Conservation (phyloP, 2,797 vertebrate species). For the Crocodylus rhombifer region DNA sequence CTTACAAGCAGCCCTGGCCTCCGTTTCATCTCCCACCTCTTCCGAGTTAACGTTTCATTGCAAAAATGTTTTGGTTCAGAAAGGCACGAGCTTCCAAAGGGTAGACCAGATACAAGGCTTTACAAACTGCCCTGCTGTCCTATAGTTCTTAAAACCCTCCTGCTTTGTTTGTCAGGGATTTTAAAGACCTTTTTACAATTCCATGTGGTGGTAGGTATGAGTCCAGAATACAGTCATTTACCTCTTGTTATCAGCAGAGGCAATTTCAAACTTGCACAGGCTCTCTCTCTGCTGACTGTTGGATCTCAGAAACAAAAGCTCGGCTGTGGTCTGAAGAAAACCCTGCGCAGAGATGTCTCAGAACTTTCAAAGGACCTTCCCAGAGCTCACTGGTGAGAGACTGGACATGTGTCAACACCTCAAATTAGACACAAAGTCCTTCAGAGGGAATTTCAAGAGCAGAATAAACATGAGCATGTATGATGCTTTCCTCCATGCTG, state of each 20-base stretch:
- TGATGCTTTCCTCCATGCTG: neutral
- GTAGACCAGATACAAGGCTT: neutral
- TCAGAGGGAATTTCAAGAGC: conserved; percentile 45
- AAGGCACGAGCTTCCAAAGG: conserved; percentile 10
- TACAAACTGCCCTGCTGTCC: neutral
- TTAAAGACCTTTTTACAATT: conserved; percentile 36
- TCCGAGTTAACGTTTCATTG: neutral
- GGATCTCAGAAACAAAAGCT: conserved; percentile 22
- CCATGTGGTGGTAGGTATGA: conserved; percentile 5
- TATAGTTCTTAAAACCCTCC: conserved; percentile 11
- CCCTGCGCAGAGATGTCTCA: conserved; percentile 51
- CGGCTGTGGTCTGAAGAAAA: conserved; percentile 14
- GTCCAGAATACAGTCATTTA: conserved; percentile 53
- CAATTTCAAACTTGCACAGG: conserved; percentile 51
- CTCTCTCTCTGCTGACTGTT: too few relatives aligned
- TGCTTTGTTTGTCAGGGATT: conserved; percentile 53
- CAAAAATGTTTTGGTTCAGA: conserved; percentile 20
- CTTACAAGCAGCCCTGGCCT: neutral
- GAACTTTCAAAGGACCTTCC: conserved; percentile 65
- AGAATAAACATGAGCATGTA: conserved; percentile 26
- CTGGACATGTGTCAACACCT: conserved; percentile 60
- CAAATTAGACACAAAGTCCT: conserved; percentile 51
- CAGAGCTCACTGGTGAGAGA: conserved; percentile 50
- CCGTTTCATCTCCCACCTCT: neutral
- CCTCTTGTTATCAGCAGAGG: conserved; percentile 56